Evolutionary conservation across 1,140 invertebrate genomes (phyloP), one percentile per base, ranked within the genome.

Genomic region (Plodia interpunctella): DNA sequence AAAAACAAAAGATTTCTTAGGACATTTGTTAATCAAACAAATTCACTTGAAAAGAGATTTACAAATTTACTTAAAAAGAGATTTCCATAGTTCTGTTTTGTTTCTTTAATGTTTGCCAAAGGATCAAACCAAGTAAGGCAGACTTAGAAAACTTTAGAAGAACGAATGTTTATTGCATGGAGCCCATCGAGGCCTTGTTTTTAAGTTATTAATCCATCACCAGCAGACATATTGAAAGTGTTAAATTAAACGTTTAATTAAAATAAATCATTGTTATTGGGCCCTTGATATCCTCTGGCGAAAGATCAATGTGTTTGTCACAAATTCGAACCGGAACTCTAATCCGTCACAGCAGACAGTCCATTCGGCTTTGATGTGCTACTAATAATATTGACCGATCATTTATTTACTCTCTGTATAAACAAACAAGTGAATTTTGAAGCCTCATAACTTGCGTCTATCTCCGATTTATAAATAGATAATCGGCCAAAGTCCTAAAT

Each of bases 331-430:
- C 51, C 51, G 51, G 51, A 53, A 53, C 21, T 53, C 51, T 4
- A 53, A 21, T 53, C 6, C 8, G 18, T 53, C 19, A 53, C 20
- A 13, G 51, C 51, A 25, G 19, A 8, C 13, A 5, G 51, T 17
- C 59, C 70, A 9, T 32, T 32, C 3, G 11, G 30, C 75, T 83
- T 85, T 85, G 82, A 85, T 78, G 69, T 72, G 13, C 51, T 60
- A 57, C 19, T 59, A 72, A 83, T 80, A 78, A 79, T 83, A 81
- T 85, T 80, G 74, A 76, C 57, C 58, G 65, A 62, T 57, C 44
- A 72, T 68, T 72, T 77, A 63, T 66, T 59, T 62, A 44, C 55
- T 30, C 59, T 51, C 9, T 53, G 59, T 67, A 80, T 70, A 78
- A 78, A 78, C 71, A 77, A 77, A 81, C 66, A 69, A 62, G 57